Base-by-base conservation (phyloP, 2,113 vertebrate genomes). In the Neolamprologus sp. region DNA sequence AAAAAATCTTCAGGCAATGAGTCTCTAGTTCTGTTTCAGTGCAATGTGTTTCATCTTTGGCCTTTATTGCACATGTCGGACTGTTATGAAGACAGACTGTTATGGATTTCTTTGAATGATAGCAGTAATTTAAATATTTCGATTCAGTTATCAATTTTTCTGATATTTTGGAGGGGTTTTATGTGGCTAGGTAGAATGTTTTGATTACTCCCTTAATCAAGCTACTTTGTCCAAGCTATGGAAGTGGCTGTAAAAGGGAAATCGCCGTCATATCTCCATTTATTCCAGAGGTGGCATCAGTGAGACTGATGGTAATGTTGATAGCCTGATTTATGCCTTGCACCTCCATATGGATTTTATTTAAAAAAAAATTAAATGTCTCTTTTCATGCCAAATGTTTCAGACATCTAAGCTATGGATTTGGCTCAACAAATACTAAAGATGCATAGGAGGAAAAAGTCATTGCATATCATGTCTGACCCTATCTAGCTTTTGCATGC, bases 241-340 rank as follows among this genome's bases (percentile, higher is more conserved):
- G 97, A 96, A 97, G 98, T 99, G 98, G 98, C 98, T 98, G 97
- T 98, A 97, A 98, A 99, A 98, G 97, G 97, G 97, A 98, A 97
- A 97, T 78, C 97, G 97, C 97, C 96, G 97, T 99, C 96, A 97
- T 97, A 98, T 98, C 98, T 99, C 96, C 98, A 98, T 99, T 99
- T 99, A 99, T 99, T 97, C 97, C 97, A 97, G 98, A 99, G 98
- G 98, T 99, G 98, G 98, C 98, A 99, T 99, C 98, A 99, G 96
- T 99, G 98, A 99, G 98, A 98, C 98, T 97, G 98, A 98, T 99
- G 99, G 98, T 99, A 99, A 28, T 47, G 68, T 75, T 47, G 14
- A 75, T 28, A 47, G 68, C 21, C 40, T 75, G 23, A 19, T 47
- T 75, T 47, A 11, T 47, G 9, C 6, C 40, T 73, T 45, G 6